Evolutionary conservation across 2,888 invertebrate genomes (phyloP), one percentile per base, ranked within the genome.

Genomic region (Protophormia terraenovae): DNA sequence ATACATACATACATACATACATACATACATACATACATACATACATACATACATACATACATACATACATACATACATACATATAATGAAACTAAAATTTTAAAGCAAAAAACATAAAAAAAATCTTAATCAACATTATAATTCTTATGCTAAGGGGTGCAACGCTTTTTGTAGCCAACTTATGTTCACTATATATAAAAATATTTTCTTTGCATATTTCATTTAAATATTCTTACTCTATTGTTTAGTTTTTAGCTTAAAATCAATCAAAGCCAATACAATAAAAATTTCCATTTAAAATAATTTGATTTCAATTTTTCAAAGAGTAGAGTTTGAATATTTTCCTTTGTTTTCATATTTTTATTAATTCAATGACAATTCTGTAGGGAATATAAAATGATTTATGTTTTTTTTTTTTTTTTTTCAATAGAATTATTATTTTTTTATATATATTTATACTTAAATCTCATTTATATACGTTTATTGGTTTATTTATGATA

Each of bases 401-500:
- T 47, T 50, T 22, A 8, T 50, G 2, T 50, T 50, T 50, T 38
- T 50, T 62, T 24, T 45, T 41, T 12, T 35, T 35, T 38, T 22
- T 19, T 16, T 35, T 62, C 7, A 12, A 29, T 41, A n/a, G n/a
- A n/a, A n/a, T n/a, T n/a, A n/a, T n/a, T n/a, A 12, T 35, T 64
- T 41, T 41, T 14, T 45, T 27, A 8, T 3, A 12, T 22, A 14
- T 10, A 2, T 19, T 66, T 24, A 27, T 16, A 47, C 62, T 71
- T 27, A 62, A 62, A 38, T 50, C 12, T 24, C 29, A 19, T 64
- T 60, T 45, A 5, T 45, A 35, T 14, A 45, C 22, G n/a, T 53
- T 79, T 62, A 71, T 79, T 71, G 71, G 50, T 50, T 78, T 79
- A 71, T 79, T 71, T 53, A 64, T 71, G 38, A 38, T 50, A 71